These are phyloP conservation scores for Phenganax subtilis DNA, from an alignment of 92 coral and sea anemone genomes.

Conservation along the genomic window DNA sequence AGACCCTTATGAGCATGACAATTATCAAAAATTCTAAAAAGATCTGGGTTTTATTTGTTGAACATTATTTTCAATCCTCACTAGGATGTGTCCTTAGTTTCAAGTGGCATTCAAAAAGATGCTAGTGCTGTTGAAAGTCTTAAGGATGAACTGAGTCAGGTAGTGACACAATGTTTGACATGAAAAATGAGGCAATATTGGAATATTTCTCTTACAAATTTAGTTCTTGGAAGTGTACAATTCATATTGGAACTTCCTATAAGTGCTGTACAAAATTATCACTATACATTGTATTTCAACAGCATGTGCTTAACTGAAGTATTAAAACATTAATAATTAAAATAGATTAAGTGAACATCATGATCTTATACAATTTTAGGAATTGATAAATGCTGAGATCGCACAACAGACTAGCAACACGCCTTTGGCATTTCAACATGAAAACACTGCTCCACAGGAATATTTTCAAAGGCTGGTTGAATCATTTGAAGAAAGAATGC, in stretches of 20 bases:
- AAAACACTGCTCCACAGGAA: conserved; percentile 84
- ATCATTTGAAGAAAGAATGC: conserved; percentile 95
- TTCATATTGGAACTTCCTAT: no score
- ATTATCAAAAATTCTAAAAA: not conserved
- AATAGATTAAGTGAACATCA: not conserved
- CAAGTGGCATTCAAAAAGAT: conserved; percentile 91
- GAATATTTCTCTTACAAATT: not conserved
- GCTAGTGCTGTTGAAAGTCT: conserved; percentile 94
- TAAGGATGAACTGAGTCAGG: conserved; percentile 88
- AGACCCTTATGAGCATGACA: no score
- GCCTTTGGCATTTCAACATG: conserved; percentile 91
- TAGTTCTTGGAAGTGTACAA: not conserved
- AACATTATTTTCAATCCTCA: not conserved
- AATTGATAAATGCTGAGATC: conserved; percentile 93
- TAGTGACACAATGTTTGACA: conserved; percentile 12
- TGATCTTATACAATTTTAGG: conserved; percentile 44
- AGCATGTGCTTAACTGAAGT: not conserved
- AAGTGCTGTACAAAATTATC: no score
- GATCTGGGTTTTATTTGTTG: not conserved
- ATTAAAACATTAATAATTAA: not conserved
- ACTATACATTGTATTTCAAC: no score
- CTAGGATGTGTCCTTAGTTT: conserved; percentile 79
- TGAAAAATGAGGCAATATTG: not conserved
- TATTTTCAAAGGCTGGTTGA: conserved; percentile 87
- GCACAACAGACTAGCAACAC: conserved; percentile 91